These are phyloP conservation scores for Fissipunctia ypsillon DNA, from an alignment of 2,888 invertebrate species.

Conservation along the genomic window DNA sequence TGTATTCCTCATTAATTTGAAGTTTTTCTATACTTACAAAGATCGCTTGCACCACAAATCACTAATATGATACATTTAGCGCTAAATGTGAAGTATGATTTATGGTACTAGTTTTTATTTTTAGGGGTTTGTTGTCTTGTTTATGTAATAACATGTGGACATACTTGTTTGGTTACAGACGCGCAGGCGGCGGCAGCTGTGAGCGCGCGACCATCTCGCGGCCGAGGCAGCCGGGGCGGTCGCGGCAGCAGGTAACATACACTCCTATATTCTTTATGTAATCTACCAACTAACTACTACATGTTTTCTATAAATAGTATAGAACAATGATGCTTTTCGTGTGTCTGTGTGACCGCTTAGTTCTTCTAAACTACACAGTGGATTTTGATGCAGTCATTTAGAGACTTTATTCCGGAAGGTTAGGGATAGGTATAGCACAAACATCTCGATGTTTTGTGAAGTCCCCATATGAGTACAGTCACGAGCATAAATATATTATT, in stretches of 20 bases:
- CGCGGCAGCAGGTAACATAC: slow-evolving; percentile 52
- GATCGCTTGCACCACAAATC: neutral
- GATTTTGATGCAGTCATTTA: neutral
- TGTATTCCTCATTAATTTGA: neutral
- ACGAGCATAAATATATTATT: neutral
- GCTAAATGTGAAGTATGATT: neutral
- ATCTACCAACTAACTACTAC: no score
- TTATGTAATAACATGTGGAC: neutral
- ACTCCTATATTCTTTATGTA: neutral
- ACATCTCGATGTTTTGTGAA: neutral
- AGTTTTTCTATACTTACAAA: neutral
- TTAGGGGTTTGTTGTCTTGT: neutral
- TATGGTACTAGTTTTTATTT: neutral
- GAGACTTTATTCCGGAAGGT: neutral
- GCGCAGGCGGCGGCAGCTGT: slow-evolving; percentile 45
- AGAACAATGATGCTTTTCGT: neutral
- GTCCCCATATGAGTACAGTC: neutral
- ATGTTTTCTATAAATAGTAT: neutral
- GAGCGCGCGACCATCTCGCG: slow-evolving; percentile 26
- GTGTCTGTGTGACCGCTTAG: neutral
- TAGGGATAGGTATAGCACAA: neutral
- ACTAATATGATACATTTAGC: neutral
- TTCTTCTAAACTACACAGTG: neutral
- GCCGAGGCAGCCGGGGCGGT: slow-evolving; percentile 44
- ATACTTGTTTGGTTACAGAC: slow-evolving; percentile 10